A percentile compares a stretch with the other conserved stretches of the same genome.
Evolutionary conservation across 2,888 invertebrate species (phyloP).

Genomic region (Clunio marinus): DNA sequence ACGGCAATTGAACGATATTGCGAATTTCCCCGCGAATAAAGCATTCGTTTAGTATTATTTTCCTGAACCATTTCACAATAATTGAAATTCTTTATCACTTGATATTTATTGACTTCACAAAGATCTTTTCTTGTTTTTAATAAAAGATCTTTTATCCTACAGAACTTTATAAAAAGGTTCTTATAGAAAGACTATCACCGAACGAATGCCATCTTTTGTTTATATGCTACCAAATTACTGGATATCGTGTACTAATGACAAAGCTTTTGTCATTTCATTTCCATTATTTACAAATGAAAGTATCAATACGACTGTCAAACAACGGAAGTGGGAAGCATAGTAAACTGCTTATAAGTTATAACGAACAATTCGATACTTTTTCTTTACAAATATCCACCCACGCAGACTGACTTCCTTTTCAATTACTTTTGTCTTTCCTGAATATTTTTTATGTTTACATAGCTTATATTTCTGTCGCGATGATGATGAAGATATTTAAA

Average conservation of each 20-base stretch:
- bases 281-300: conserved; percentile 13
- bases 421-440: too few relatives aligned
- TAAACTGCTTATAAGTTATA: not conserved
- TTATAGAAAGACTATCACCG: not conserved
- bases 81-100: not conserved
- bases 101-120: not conserved
- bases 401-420: too few relatives aligned
- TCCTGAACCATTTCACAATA: not conserved
- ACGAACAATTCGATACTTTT: not conserved
- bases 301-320: conserved; percentile 2
- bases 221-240: not conserved
- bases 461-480: too few relatives aligned
- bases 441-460: too few relatives aligned
- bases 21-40: not conserved
- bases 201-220: not conserved
- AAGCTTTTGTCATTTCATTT: not conserved
- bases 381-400: too few relatives aligned
- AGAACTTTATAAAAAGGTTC: not conserved
- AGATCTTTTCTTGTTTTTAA: not conserved
- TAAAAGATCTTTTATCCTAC: not conserved
- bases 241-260: conserved; percentile 29
- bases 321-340: not conserved
- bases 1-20: conserved; percentile 37
- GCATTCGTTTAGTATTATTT: not conserved
- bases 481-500: too few relatives aligned